Conservation (phyloP, 2,113 vertebrate genomes). For the Chamaea fasciata region DNA sequence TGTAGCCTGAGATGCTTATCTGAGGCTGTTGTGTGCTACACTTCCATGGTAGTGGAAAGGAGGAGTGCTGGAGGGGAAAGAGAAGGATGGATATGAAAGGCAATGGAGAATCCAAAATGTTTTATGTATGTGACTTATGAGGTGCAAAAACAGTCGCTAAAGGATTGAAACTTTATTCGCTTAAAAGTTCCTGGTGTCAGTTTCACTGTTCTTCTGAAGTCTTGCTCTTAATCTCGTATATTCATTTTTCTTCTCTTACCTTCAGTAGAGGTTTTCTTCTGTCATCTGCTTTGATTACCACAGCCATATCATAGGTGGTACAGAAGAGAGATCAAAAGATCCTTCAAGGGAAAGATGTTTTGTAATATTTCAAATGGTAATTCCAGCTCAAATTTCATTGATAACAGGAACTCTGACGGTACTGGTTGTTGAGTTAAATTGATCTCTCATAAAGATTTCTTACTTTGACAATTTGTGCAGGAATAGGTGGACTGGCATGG, state of each 20-base stretch:
- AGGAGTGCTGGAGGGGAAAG: background rate
- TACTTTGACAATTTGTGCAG: background rate
- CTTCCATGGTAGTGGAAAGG: background rate
- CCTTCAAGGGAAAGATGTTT: background rate
- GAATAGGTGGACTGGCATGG: background rate
- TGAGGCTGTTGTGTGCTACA: background rate
- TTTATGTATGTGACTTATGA: background rate
- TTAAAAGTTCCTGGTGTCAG: background rate
- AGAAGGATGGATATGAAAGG: background rate
- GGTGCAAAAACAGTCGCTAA: background rate
- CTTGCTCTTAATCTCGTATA: background rate
- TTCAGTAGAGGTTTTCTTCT: background rate
- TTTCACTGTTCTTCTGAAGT: background rate
- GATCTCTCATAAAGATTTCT: background rate
- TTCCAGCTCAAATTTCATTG: background rate
- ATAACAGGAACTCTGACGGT: background rate
- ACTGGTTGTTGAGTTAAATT: background rate
- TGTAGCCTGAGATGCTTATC: background rate
- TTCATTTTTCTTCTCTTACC: background rate
- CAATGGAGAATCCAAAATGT: background rate
- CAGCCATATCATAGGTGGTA: background rate
- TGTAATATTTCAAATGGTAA: background rate
- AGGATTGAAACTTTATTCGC: background rate
- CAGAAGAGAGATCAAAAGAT: background rate
- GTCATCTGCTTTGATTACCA: background rate